Percentiles rank a stretch among this genome's conserved stretches.
phyloP scores from a whole-genome alignment of 2,888 invertebrate species.

The Eupithecia abbreviata region DNA sequence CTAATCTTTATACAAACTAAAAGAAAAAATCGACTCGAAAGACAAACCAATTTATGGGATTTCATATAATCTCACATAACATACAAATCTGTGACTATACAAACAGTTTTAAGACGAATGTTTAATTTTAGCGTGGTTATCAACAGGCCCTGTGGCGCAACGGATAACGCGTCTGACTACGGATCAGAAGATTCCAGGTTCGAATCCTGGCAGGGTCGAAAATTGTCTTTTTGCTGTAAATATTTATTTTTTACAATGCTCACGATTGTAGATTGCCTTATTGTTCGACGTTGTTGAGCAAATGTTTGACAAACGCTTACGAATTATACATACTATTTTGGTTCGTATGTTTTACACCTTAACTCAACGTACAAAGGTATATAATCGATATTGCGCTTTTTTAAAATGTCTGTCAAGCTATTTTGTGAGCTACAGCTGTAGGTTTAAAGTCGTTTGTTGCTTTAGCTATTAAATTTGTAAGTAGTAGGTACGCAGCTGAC shows the following conservation, averaged over 20 bases:
- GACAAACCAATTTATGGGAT: no score
- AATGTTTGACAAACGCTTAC: slow-evolving; percentile 70
- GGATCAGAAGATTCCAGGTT: slow-evolving; percentile 88
- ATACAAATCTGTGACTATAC: not conserved
- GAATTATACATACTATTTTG: slow-evolving; percentile 49
- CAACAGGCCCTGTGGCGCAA: slow-evolving; percentile 85
- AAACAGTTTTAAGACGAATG: not conserved
- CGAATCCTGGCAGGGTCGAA: slow-evolving; percentile 86
- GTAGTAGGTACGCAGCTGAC: slow-evolving; percentile 79
- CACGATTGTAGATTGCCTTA: slow-evolving; percentile 59
- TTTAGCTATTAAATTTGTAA: slow-evolving; percentile 49
- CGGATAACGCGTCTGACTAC: slow-evolving; percentile 89
- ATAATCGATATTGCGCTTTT: slow-evolving; percentile 51
- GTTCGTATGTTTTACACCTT: slow-evolving; percentile 44
- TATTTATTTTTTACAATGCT: slow-evolving; percentile 37
- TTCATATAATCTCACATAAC: no score
- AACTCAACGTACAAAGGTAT: slow-evolving; percentile 51
- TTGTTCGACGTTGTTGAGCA: slow-evolving; percentile 63
- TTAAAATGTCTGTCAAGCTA: slow-evolving; percentile 28
- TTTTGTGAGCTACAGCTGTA: slow-evolving; percentile 32
- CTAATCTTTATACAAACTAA: no score
- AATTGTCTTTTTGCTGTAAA: slow-evolving; percentile 43
- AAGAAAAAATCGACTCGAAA: no score
- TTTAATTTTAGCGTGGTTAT: slow-evolving; percentile 30
- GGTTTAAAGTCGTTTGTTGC: slow-evolving; percentile 39